Evolutionary conservation across 2,113 vertebrate species (phyloP).

Genomic region (Vulpes vulpes): DNA sequence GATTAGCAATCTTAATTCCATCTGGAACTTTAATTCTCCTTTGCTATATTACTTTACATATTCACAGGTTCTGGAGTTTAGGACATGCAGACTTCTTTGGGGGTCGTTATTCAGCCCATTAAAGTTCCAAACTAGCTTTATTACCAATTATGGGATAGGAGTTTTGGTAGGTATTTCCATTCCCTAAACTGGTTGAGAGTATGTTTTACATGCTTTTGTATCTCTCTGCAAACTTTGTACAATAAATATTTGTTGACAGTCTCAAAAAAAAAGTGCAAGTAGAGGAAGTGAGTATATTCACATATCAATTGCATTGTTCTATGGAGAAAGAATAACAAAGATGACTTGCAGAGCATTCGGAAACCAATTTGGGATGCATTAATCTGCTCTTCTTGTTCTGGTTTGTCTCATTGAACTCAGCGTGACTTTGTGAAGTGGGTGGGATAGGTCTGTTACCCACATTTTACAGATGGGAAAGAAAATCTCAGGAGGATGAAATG

Average conservation of each 20-base stretch:
- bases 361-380: neutral
- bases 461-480: neutral
- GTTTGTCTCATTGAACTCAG: conserved; percentile 38
- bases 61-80: neutral
- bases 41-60: neutral
- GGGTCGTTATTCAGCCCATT: neutral
- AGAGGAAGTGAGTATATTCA: neutral
- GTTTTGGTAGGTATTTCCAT: neutral
- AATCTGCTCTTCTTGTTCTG: neutral
- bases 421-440: neutral
- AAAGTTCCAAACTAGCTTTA: neutral
- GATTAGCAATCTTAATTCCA: neutral
- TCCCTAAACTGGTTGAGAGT: neutral
- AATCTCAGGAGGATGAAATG: neutral
- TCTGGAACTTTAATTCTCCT: neutral
- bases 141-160: neutral
- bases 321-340: neutral
- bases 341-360: neutral
- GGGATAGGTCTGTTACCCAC: neutral
- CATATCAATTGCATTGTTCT: neutral
- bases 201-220: neutral
- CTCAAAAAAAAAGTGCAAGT: neutral
- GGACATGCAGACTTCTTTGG: neutral
- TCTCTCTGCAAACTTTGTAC: neutral
- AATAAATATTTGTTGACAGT: neutral